A percentile compares a stretch with the other conserved stretches of the same genome.
Evolutionary conservation across 1,140 invertebrate species (phyloP).

Genomic region (Tribolium castaneum): DNA sequence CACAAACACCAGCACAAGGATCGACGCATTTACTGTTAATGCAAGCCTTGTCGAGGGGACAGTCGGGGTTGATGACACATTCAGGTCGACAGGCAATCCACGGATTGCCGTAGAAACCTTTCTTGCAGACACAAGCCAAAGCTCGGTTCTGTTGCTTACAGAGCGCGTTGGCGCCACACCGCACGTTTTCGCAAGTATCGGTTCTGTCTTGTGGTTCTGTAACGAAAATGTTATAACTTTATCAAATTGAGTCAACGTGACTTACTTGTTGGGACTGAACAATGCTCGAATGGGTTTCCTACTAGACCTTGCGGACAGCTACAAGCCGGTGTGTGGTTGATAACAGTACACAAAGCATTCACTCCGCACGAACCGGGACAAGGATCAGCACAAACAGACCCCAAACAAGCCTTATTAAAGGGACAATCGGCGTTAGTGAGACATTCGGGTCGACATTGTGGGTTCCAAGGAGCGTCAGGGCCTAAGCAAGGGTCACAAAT

Average conservation of each 20-base stretch:
- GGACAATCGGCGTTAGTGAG: conserved; percentile 81
- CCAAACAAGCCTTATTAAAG: conserved; percentile 80
- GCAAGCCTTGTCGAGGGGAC: conserved; percentile 74
- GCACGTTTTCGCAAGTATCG: conserved; percentile 73
- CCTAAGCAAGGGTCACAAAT: conserved; percentile 83
- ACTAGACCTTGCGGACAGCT: conserved; percentile 76
- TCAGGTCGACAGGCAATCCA: conserved; percentile 80
- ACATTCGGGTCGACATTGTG: conserved; percentile 81
- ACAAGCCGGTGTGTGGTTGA: conserved; percentile 83
- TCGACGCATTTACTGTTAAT: conserved; percentile 84
- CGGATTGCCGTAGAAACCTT: conserved; percentile 79
- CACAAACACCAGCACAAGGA: conserved; percentile 82
- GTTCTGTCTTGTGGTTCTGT: conserved; percentile 63
- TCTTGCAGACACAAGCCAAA: conserved; percentile 73
- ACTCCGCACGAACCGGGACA: conserved; percentile 85
- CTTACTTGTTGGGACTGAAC: conserved; percentile 68
- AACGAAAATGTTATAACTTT: conserved; percentile 42
- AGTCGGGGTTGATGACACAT: conserved; percentile 84
- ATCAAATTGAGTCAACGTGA: background rate
- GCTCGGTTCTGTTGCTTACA: conserved; percentile 71
- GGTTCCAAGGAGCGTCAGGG: conserved; percentile 74
- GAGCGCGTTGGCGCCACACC: conserved; percentile 81
- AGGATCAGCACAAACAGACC: conserved; percentile 80
- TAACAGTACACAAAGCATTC: conserved; percentile 80
- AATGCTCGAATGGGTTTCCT: conserved; percentile 87